These are phyloP conservation scores for Corynorhinus townsendii DNA, from an alignment of 2,113 vertebrate species.

Conservation along the genomic window DNA sequence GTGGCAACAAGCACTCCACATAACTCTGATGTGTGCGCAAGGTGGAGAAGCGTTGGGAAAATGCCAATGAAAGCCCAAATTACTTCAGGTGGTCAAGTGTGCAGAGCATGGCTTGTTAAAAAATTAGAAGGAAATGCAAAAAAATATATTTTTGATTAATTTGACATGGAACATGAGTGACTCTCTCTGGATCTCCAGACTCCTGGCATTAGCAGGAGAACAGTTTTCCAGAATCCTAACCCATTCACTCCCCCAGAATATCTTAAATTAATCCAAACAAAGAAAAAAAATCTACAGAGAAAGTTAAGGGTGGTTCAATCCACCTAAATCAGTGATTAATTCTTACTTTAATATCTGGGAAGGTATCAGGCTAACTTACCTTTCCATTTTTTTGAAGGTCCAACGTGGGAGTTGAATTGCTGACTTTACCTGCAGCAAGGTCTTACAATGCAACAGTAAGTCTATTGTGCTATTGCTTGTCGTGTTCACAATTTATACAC, in stretches of 20 bases:
- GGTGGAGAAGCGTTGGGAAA: neutral
- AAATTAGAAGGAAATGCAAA: neutral
- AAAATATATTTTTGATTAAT: neutral
- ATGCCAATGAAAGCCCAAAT: neutral
- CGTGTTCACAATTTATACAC: neutral
- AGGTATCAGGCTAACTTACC: neutral
- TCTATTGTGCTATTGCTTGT: neutral
- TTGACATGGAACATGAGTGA: neutral
- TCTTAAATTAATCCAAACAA: neutral
- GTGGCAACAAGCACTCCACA: neutral
- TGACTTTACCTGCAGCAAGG: neutral
- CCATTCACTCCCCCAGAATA: neutral
- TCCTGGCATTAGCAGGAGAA: neutral
- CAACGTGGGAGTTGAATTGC: conserved; percentile 52
- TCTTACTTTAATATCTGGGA: neutral
- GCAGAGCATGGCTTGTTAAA: neutral
- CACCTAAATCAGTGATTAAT: neutral
- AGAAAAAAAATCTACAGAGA: neutral
- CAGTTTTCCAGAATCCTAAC: neutral
- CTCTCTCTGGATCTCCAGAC: neutral
- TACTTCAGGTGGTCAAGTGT: neutral
- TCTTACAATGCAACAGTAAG: conserved; percentile 53
- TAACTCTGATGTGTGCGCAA: neutral
- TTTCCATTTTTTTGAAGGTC: conserved; percentile 51
- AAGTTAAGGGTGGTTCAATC: neutral